Conservation (phyloP, 2,888 invertebrate genomes). For the Melipona bicolor region DNA sequence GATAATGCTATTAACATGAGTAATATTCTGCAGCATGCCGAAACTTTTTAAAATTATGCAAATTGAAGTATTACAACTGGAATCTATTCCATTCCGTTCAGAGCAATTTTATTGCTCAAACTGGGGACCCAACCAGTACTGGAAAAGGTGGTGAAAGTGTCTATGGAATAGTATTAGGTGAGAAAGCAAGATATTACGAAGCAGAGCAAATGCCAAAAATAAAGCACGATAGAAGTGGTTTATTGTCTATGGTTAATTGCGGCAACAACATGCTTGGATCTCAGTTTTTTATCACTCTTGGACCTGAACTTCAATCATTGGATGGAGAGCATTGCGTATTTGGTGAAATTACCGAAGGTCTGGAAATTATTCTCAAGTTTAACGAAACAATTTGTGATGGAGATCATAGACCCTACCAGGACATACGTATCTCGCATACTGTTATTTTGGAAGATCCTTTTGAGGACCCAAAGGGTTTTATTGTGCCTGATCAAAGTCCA, state of each 20-base stretch:
- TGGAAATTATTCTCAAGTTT: constrained; percentile 93
- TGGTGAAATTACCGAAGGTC: constrained; percentile 97
- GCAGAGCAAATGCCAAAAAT: constrained; percentile 96
- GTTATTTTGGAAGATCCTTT: constrained; percentile 98
- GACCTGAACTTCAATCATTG: constrained; percentile 93
- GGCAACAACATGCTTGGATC: constrained; percentile 95
- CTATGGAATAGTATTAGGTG: constrained; percentile 94
- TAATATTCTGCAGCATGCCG: constrained; percentile 87
- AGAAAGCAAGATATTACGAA: constrained; percentile 94
- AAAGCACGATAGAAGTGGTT: constrained; percentile 93
- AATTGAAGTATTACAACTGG: constrained; percentile 98
- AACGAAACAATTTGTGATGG: constrained; percentile 98
- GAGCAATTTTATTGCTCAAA: constrained; percentile 97
- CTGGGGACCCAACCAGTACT: constrained; percentile 97
- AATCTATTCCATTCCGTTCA: constrained; percentile 97
- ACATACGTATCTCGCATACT: constrained; percentile 98
- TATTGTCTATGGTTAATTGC: constrained; percentile 97
- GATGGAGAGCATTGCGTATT: constrained; percentile 97
- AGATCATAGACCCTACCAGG: constrained; percentile 95
- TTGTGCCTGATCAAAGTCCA: constrained; percentile 94
- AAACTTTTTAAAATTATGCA: constrained; percentile 98
- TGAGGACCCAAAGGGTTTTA: constrained; percentile 92
- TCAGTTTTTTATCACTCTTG: constrained; percentile 98
- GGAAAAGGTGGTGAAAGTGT: constrained; percentile 97
- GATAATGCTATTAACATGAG: not conserved